Percentiles rank a stretch among this genome's conserved stretches.
Evolutionary conservation across 2,797 vertebrate genomes (phyloP).

Genomic region (Enteromius afrohamiltoni): DNA sequence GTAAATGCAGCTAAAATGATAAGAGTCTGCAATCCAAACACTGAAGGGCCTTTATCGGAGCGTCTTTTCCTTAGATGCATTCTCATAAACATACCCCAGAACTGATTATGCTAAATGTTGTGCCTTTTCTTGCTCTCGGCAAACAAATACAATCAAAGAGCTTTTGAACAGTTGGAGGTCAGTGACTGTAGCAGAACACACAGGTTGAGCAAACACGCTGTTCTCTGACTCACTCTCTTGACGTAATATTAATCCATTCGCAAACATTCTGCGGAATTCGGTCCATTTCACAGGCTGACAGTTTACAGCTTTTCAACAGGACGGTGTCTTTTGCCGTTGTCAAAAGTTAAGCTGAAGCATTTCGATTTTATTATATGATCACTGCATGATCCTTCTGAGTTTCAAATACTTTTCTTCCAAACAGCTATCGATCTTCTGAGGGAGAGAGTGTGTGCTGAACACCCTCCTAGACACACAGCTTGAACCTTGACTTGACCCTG

Average conservation of each 20-base stretch:
- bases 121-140: slow-evolving; percentile 37
- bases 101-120: slow-evolving; percentile 25
- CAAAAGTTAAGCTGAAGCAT: neutral
- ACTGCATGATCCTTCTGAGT: neutral
- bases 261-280: slow-evolving; percentile 71
- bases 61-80: neutral
- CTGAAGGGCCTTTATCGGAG: neutral
- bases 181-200: slow-evolving; percentile 52
- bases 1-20: slow-evolving; percentile 50
- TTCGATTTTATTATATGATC: neutral
- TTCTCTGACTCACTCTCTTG: slow-evolving; percentile 53
- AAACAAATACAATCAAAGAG: slow-evolving; percentile 42
- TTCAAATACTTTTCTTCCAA: neutral
- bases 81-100: slow-evolving; percentile 5
- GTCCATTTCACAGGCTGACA: slow-evolving; percentile 46
- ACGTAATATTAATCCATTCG: slow-evolving; percentile 48
- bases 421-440: slow-evolving; percentile 5
- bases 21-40: slow-evolving; percentile 52
- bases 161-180: slow-evolving; percentile 42
- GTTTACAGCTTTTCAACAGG: slow-evolving; percentile 12
- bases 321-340: neutral
- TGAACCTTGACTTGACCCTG: slow-evolving; percentile 78
- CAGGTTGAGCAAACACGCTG: slow-evolving; percentile 59
- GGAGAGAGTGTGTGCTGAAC: neutral
- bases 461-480: slow-evolving; percentile 65